Base-by-base conservation (phyloP, 2,797 vertebrate species). In the Bradypus variegatus region DNA sequence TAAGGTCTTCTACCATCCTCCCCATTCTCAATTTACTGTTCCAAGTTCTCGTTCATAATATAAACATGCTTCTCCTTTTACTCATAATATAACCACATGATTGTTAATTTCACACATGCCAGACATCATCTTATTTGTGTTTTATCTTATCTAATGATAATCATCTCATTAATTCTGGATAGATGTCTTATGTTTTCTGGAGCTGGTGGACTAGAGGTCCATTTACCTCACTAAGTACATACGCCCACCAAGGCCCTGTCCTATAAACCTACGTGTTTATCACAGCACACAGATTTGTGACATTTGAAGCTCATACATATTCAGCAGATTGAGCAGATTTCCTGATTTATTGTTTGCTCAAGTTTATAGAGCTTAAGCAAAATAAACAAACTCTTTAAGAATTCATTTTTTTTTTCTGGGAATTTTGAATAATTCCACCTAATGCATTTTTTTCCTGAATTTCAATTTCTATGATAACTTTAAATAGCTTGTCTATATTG, bases 391-490 rank as follows among this genome's bases (percentile, higher is more conserved):
- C 16, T 50, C 65, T 89, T 75, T 55, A n/a, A 88, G 23, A 76
- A 9, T 53, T 1, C 25, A 0, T 12, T 58, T 45, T 70, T 50
- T 25, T 12, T 10, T 13, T 23, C 65, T n/a, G 29, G 50, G 38
- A 91, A 93, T 94, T 93, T n/a, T 90, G 60, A 92, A 77, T 62
- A 90, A 83, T 81, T 86, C 60, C 65, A 81, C 50, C 21, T 25
- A 90, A 79, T 60, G 25, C 8, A 58, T 90, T 88, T 90, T 88
- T 90, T 90, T 48, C 53, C 53, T 80, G 55, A 92, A 94, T 93
- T 93, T 85, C 31, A 69, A 72, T 95, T 88, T 92, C 53, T 29
- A 29, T 67, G 64, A 29, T 85, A 92, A 69, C 12, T 80, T 90
- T 86, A 78, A 84, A 36, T 48, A 77, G 84, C 55, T 86, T 93